These are phyloP conservation scores for Hipposideros larvatus DNA, from an alignment of 2,797 vertebrate genomes.

Conservation along the genomic window DNA sequence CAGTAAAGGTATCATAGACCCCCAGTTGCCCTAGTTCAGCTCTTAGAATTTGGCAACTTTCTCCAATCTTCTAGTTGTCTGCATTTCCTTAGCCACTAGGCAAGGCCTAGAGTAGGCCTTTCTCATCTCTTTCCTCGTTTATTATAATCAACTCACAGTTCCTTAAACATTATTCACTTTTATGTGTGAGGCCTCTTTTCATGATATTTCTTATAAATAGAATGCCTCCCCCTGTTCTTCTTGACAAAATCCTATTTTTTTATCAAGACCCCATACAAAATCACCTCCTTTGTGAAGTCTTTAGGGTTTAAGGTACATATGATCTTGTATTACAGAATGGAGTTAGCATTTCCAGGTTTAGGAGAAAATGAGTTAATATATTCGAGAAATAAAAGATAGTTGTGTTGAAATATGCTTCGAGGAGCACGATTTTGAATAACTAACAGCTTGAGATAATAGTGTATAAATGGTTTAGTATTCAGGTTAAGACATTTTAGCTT, in stretches of 20 bases:
- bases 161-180: background rate
- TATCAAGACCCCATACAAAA: slow-evolving; percentile 28
- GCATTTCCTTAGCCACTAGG: background rate
- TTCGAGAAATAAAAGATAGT: background rate
- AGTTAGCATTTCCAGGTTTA: background rate
- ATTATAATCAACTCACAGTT: background rate
- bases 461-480: background rate
- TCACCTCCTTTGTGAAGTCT: background rate
- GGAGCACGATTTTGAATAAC: slow-evolving; percentile 48
- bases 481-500: slow-evolving; percentile 15
- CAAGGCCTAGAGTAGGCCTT: background rate
- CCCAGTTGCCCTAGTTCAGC: background rate
- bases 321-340: background rate
- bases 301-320: background rate
- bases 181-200: background rate
- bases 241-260: background rate
- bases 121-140: background rate
- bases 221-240: background rate
- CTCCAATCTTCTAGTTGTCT: background rate
- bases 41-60: background rate
- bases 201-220: background rate
- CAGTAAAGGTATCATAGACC: background rate
- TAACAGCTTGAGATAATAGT: background rate
- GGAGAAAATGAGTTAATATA: slow-evolving; percentile 43
- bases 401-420: background rate